A percentile compares a stretch with the other conserved stretches of the same genome.
phyloP scores from a whole-genome alignment of 2,113 vertebrate species.

The Megaceryle torquata region DNA sequence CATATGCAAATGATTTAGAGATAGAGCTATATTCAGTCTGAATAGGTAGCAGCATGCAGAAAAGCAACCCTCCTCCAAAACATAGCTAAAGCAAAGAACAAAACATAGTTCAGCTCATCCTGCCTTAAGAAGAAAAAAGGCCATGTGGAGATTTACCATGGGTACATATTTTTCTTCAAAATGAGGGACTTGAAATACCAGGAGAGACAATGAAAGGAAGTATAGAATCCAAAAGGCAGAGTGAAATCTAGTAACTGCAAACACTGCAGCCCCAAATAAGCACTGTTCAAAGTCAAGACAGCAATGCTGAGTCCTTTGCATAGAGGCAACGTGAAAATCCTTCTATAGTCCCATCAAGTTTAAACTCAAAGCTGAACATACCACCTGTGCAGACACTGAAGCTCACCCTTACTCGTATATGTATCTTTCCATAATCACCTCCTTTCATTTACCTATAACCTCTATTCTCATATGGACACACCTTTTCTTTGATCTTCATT shows the following conservation, averaged over 20 bases:
- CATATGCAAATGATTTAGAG: constrained; percentile 1
- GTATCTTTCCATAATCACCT: constrained; percentile 48
- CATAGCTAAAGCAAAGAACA: neutral
- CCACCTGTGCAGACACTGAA: constrained; percentile 9
- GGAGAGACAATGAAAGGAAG: neutral
- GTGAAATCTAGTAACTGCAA: neutral
- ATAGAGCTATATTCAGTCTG: constrained; percentile 10
- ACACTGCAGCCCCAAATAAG: neutral
- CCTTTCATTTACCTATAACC: constrained; percentile 58
- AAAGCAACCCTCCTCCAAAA: neutral
- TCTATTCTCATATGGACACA: constrained; percentile 58
- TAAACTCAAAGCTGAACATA: neutral
- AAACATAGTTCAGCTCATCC: neutral
- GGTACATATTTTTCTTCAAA: neutral
- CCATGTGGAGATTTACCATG: neutral
- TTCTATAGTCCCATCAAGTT: neutral
- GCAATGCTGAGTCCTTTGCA: neutral
- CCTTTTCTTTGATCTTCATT: constrained; percentile 56
- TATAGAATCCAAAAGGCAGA: neutral
- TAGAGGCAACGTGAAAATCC: neutral
- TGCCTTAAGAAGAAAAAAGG: neutral
- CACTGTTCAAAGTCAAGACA: neutral
- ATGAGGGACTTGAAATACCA: neutral
- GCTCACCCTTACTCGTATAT: neutral
- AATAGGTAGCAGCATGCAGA: neutral